Conservation (phyloP, 2,797 vertebrate species). For the Enteromius radiatus region DNA sequence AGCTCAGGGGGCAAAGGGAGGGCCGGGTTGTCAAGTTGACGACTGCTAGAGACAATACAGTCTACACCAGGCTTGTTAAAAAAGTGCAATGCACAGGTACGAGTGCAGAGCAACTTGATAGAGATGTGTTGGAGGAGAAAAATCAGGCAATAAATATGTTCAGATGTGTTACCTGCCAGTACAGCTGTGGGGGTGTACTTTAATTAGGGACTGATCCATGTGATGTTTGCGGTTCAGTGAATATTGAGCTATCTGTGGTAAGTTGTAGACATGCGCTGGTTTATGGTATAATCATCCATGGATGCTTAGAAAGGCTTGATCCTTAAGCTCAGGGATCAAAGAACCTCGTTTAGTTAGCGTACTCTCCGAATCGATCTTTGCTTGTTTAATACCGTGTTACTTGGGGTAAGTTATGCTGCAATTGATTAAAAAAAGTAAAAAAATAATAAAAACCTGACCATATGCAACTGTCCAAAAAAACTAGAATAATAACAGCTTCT, state of each 20-base stretch:
- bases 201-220: constrained; percentile 41
- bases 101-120: not conserved
- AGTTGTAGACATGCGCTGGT: constrained; percentile 21
- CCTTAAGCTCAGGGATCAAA: constrained; percentile 45
- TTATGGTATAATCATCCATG: constrained; percentile 44
- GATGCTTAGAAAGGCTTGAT: constrained; percentile 41
- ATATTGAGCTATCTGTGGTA: constrained; percentile 21
- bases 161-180: constrained; percentile 37
- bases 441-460: constrained; percentile 13
- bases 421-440: constrained; percentile 33
- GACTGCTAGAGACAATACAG: constrained; percentile 41
- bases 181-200: constrained; percentile 40
- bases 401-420: constrained; percentile 19
- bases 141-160: constrained; percentile 43
- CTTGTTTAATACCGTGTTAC: constrained; percentile 35
- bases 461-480: constrained; percentile 37
- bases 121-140: constrained; percentile 27
- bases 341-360: constrained; percentile 20
- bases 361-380: constrained; percentile 25
- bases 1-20: constrained; percentile 36
- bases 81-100: constrained; percentile 25
- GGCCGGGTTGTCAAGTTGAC: constrained; percentile 41
- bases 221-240: constrained; percentile 23
- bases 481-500: constrained; percentile 23
- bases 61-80: constrained; percentile 39